Conservation (phyloP, 2,797 vertebrate species). For the Lagocephalus sceleratus region DNA sequence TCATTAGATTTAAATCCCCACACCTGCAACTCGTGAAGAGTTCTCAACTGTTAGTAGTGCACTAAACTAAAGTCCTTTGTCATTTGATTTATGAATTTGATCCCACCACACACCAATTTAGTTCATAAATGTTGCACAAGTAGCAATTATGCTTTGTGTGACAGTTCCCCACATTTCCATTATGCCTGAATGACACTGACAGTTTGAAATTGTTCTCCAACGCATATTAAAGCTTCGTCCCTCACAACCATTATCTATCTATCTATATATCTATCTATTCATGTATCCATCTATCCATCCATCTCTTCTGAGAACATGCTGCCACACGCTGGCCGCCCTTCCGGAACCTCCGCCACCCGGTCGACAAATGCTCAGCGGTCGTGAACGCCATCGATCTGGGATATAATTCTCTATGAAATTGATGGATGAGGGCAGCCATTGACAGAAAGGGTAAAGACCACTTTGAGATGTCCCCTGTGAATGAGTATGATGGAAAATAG, state of each 20-base stretch:
- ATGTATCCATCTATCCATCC: too few species aligned
- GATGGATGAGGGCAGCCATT: conserved; percentile 89
- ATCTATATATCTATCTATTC: too few species aligned
- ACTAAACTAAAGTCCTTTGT: conserved; percentile 72
- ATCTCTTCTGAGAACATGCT: conserved; percentile 57
- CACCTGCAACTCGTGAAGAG: conserved; percentile 59
- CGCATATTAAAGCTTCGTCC: conserved; percentile 63
- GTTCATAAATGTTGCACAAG: conserved; percentile 82
- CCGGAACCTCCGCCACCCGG: conserved; percentile 55
- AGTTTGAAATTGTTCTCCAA: conserved; percentile 74
- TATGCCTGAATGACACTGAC: conserved; percentile 70
- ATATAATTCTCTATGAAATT: conserved; percentile 94
- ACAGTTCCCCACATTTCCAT: conserved; percentile 68
- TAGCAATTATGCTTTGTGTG: conserved; percentile 78
- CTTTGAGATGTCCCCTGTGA: conserved; percentile 83
- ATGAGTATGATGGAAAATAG: conserved; percentile 84
- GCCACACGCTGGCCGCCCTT: conserved; percentile 49
- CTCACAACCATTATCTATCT: conserved; percentile 51
- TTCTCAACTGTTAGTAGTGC: conserved; percentile 56
- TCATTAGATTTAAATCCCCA: conserved; percentile 71
- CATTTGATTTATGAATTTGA: conserved; percentile 85
- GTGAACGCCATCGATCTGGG: conserved; percentile 89
- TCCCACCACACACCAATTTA: conserved; percentile 74
- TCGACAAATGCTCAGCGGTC: conserved; percentile 80
- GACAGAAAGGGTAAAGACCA: conserved; percentile 90